These are phyloP conservation scores for Xanthorhoe designata DNA, from an alignment of 2,888 invertebrate species.

Conservation along the genomic window DNA sequence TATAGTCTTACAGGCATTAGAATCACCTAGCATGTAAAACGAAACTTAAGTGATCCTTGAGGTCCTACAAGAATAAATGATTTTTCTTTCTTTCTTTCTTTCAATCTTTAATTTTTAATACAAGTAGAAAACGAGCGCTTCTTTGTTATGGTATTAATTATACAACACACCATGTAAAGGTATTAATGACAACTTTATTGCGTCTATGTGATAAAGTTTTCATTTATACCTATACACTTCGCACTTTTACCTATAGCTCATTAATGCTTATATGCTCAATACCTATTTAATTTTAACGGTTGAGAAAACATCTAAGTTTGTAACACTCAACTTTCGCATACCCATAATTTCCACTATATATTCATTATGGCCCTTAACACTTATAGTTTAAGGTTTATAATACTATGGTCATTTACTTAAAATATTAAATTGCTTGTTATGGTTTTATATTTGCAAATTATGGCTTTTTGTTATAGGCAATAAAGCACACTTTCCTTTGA, in stretches of 20 bases:
- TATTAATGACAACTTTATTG: neutral
- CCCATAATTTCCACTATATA: neutral
- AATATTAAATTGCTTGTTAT: neutral
- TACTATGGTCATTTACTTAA: neutral
- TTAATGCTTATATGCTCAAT: neutral
- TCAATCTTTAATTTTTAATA: too few species aligned
- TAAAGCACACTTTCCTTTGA: neutral
- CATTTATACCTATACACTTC: neutral
- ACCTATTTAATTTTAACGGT: neutral
- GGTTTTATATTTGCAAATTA: neutral
- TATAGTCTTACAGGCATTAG: too few species aligned
- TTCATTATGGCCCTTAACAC: neutral
- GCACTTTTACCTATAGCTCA: neutral
- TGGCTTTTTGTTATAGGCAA: neutral
- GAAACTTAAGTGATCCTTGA: too few species aligned
- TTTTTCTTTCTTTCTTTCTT: too few species aligned
- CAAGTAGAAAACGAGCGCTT: too few species aligned
- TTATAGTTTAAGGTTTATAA: neutral
- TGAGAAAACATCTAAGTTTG: neutral
- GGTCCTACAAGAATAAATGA: too few species aligned
- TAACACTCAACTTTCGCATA: neutral
- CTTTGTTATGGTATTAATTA: neutral
- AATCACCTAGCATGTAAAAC: too few species aligned
- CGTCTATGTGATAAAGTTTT: neutral
- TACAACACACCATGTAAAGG: neutral